Percentiles rank a stretch among this genome's conserved stretches.
phyloP scores from a whole-genome alignment of 2,888 invertebrate genomes.

The Cybosia mesomella region DNA sequence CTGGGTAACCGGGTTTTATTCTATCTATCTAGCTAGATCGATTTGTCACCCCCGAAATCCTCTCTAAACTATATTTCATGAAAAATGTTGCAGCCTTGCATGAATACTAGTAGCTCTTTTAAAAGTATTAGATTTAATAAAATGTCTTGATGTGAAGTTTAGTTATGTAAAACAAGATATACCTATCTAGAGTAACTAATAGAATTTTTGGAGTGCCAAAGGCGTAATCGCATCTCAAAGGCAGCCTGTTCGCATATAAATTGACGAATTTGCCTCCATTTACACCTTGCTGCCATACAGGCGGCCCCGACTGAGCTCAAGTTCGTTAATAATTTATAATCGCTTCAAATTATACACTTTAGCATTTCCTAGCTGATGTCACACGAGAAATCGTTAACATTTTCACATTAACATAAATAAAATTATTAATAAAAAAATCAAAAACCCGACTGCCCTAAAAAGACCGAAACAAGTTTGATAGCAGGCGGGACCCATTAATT shows the following conservation, averaged over 20 bases:
- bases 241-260: constrained; percentile 84
- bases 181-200: constrained; percentile 58
- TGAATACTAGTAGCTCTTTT: too few relatives aligned
- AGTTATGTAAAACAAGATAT: constrained; percentile 30
- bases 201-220: constrained; percentile 68
- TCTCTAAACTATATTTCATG: too few relatives aligned
- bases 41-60: too few relatives aligned
- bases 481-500: too few relatives aligned
- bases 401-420: not conserved
- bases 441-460: too few relatives aligned
- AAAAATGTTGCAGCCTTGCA: too few relatives aligned
- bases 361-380: constrained; percentile 55
- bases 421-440: too few relatives aligned
- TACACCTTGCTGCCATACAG: constrained; percentile 79
- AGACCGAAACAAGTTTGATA: too few relatives aligned
- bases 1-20: too few relatives aligned
- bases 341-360: constrained; percentile 71
- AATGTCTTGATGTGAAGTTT: constrained; percentile 14
- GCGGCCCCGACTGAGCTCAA: constrained; percentile 59
- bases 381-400: not conserved
- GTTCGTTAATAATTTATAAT: constrained; percentile 80
- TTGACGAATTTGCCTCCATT: constrained; percentile 85
- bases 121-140: constrained; percentile 44
- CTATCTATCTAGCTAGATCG: too few relatives aligned
- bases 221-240: constrained; percentile 79